Base-by-base conservation (phyloP, 1,140 invertebrate genomes). In the Drosophila punjabiensis region DNA sequence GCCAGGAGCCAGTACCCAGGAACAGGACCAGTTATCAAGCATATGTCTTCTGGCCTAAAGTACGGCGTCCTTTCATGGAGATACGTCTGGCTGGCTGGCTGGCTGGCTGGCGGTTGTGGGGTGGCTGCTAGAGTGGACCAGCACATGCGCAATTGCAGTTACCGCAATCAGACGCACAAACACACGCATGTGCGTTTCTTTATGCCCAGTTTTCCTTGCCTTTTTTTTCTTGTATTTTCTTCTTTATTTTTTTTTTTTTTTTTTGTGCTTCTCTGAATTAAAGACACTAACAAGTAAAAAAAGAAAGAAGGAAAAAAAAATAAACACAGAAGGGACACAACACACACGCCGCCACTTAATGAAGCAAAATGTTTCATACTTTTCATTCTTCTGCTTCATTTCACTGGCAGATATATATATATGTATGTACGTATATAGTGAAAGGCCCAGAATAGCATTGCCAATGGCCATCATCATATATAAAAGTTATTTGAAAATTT, bases 111-210 rank as follows among this genome's bases (percentile, higher is more conserved):
- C 24, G 24, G 24, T 24, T 24, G 24, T 53, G 20, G 39, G 52
- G 41, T 55, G 32, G 28, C 30, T 10, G 60, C 32, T 58, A 50
- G 39, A 53, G 33, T 59, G 69, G 58, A 50, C 66, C 59, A 76
- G 71, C 71, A 83, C 83, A 87, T 87, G 83, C 83, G 83, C 83
- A 88, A 70, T 76, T 37, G 32, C 66, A 70, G 45, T 62, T 67
- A 79, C 75, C 71, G 73, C 75, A 77, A 59, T 30, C 43, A 39
- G 48, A 62, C 59, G 58, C 69, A 62, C 68, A 69, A 70, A 61
- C 60, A 76, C 43, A 56, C 67, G 76, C 64, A 63, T 64, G 47
- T 62, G 67, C 70, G 68, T 61, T 73, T 48, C 67, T 73, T 71
- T 59, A 69, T 59, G 43, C 24, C 39, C 39, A 45, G 13, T 18